Base-by-base conservation (phyloP, 92 coral and sea anemone species). In the Virgularia gustaviana region DNA sequence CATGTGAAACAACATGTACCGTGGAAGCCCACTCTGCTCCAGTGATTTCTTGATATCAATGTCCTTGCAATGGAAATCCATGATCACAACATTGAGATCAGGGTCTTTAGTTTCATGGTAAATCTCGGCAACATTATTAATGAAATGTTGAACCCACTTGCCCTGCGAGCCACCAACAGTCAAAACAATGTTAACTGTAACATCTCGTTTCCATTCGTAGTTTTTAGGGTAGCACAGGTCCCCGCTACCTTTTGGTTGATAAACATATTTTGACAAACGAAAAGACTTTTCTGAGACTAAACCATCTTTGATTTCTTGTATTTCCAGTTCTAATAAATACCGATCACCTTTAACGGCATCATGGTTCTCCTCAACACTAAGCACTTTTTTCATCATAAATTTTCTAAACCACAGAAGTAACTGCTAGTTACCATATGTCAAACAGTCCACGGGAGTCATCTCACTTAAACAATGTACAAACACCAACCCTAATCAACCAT, bases 151-250 rank as follows among this genome's bases (percentile, higher is more conserved):
- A 18, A 91, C 88, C 97, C 97, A 91, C 23, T 82, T 70, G 49
- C 86, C 96, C 54, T 91, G 97, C 44, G 87, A 83, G 13, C 88
- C 86, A 19, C 97, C 97, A 22, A 87, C 78, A 3, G 92, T 84
- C 0, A 91, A 63, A 3, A 91, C 32, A 42, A 91, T 78, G 68
- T 91, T 83, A 3, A 91, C 86, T n/a, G 81, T 66, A 7, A 86
- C 90, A 29, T 73, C 76, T 57, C 84, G 83, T 76, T 81, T 88
- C 97, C 96, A 91, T 15, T 54, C 52, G 68, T 89, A 80, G 9
- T 82, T 87, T 70, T 75, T 85, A 22, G 96, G 96, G 55, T 71
- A 76, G 56, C 96, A 91, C 22, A 91, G 71, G 2, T 44, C 37
- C 13, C 12, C 32, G 16, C 62, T 58, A 12, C 79, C 87, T 64